These are phyloP conservation scores for Pyrgus malvae DNA, from an alignment of 2,888 invertebrate genomes.

Conservation along the genomic window DNA sequence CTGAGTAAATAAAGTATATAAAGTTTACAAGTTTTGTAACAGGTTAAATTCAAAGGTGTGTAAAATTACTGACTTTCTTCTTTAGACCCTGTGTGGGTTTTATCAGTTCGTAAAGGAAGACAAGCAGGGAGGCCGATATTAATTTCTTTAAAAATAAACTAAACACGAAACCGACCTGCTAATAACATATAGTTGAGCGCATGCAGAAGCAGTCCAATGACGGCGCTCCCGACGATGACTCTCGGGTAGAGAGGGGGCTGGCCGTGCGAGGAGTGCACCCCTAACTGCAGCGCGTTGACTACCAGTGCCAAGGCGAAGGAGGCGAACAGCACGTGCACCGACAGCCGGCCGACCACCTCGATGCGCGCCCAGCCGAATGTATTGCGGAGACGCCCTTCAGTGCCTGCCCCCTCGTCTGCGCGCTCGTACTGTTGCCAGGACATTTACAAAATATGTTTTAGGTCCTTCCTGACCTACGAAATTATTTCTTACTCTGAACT, in stretches of 20 bases:
- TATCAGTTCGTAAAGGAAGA: too few relatives aligned
- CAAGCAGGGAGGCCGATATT: not conserved
- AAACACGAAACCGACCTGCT: constrained; percentile 80
- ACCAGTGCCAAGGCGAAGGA: constrained; percentile 91
- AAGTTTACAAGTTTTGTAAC: too few relatives aligned
- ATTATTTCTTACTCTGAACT: too few relatives aligned
- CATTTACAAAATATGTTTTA: constrained; percentile 7
- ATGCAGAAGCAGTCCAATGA: constrained; percentile 90
- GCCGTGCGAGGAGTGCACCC: constrained; percentile 84
- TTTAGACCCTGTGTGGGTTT: too few relatives aligned
- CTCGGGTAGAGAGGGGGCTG: constrained; percentile 83
- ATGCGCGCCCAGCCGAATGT: constrained; percentile 97
- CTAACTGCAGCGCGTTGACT: constrained; percentile 90
- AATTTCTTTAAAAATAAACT: not conserved
- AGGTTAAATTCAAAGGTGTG: too few relatives aligned
- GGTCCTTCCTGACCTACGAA: too few relatives aligned
- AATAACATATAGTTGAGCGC: constrained; percentile 90
- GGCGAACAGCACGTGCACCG: constrained; percentile 90
- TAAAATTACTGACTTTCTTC: too few relatives aligned
- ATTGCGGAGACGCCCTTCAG: constrained; percentile 89
- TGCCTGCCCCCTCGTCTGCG: constrained; percentile 74
- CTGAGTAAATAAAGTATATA: too few relatives aligned
- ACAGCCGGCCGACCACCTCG: constrained; percentile 91
- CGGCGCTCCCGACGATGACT: constrained; percentile 87
- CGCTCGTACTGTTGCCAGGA: constrained; percentile 63